phyloP scores from a whole-genome alignment of 2,797 vertebrate genomes.

The Notolabrus celidotus region DNA sequence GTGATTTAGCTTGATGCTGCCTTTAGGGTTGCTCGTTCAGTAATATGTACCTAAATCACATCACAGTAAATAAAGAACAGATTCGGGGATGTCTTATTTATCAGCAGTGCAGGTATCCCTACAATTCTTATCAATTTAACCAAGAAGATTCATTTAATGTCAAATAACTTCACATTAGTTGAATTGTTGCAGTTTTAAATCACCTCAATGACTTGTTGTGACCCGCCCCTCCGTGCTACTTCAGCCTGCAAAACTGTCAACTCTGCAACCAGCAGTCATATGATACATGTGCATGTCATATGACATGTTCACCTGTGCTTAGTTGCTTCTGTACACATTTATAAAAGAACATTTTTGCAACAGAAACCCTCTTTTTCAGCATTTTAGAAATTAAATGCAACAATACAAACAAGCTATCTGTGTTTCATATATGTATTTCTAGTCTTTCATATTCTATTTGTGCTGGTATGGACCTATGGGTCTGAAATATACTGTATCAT shows the following conservation, averaged over 20 bases:
- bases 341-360: no score
- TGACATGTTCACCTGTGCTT: not conserved
- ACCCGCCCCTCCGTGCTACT: not conserved
- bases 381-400: no score
- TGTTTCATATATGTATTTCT: no score
- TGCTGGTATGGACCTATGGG: no score
- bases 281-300: constrained; percentile 40
- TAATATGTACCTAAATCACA: not conserved
- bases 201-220: not conserved
- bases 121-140: not conserved
- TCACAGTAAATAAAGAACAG: not conserved
- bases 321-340: not conserved
- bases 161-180: not conserved
- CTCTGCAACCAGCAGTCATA: not conserved
- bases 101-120: accelerated
- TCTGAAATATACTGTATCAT: no score
- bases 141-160: no score
- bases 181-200: not conserved
- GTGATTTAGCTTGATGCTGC: not conserved
- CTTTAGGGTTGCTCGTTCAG: not conserved
- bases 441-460: no score
- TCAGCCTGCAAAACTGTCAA: not conserved
- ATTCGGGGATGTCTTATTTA: not conserved
- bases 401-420: no score
- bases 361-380: no score